phyloP scores from a whole-genome alignment of 2,797 vertebrate species.

The Synaphobranchus kaupii region DNA sequence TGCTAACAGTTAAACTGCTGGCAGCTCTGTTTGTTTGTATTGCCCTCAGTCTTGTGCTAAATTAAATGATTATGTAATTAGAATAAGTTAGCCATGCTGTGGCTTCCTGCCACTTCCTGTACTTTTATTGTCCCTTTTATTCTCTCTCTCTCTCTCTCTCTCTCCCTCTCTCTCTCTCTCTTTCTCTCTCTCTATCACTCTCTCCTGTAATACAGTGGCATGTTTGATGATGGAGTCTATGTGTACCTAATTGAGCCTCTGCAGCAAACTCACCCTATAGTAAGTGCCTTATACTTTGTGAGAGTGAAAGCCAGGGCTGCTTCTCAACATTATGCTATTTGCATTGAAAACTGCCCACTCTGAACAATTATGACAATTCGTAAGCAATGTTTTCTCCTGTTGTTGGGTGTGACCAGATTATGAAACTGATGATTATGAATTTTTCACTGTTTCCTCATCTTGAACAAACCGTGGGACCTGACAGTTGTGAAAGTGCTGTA shows the following conservation, averaged over 20 bases:
- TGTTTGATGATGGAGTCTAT: constrained; percentile 89
- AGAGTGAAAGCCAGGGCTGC: not conserved
- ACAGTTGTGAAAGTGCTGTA: too few species aligned
- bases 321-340: too few species aligned
- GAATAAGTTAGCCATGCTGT: not conserved
- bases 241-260: constrained; percentile 89
- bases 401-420: too few species aligned
- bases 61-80: not conserved
- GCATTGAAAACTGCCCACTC: too few species aligned
- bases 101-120: constrained; percentile 23
- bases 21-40: not conserved
- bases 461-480: too few species aligned
- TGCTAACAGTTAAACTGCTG: not conserved
- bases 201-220: constrained; percentile 70
- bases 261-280: constrained; percentile 80
- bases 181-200: constrained; percentile 37
- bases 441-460: too few species aligned
- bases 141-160: constrained; percentile 35
- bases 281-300: constrained; percentile 69
- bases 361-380: not conserved
- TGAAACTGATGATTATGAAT: too few species aligned
- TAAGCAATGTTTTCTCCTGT: too few species aligned
- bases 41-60: not conserved
- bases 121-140: constrained; percentile 37
- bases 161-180: constrained; percentile 44